phyloP scores from a whole-genome alignment of 2,113 vertebrate genomes.

The Macaca mulatta region DNA sequence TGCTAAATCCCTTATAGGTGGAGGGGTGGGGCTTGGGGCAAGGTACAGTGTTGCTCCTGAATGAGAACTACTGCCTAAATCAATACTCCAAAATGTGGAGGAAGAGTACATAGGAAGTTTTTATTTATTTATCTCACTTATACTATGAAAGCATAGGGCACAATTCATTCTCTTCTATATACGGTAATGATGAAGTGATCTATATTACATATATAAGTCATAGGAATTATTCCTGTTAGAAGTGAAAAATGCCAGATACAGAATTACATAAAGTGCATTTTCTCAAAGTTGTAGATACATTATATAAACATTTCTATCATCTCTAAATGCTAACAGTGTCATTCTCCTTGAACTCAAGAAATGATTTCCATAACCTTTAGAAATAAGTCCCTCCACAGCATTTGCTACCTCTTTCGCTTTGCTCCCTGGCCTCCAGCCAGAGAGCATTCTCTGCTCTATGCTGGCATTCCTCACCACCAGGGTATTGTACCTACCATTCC shows the following conservation, averaged over 20 bases:
- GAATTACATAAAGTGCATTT: not conserved
- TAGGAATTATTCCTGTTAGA: not conserved
- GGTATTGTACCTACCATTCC: too few species aligned
- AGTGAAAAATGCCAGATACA: not conserved
- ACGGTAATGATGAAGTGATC: not conserved
- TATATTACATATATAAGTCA: not conserved
- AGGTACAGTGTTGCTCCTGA: not conserved
- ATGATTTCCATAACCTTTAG: not conserved
- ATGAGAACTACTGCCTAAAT: not conserved
- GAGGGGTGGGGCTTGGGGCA: not conserved
- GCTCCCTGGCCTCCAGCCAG: not conserved
- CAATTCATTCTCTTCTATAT: not conserved
- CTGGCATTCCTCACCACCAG: not conserved
- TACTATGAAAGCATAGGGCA: not conserved
- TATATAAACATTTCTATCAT: not conserved
- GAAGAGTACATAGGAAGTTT: not conserved
- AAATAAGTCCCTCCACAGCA: not conserved
- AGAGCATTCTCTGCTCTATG: not conserved
- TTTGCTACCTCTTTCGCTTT: not conserved
- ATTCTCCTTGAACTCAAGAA: not conserved
- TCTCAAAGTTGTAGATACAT: not conserved
- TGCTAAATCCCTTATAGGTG: not conserved
- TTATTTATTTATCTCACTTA: not conserved
- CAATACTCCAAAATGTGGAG: not conserved
- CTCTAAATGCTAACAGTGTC: not conserved